A percentile compares a stretch with the other conserved stretches of the same genome.
These are phyloP conservation scores for Pocillopora damicornis DNA, from an alignment of 64 coral and sea anemone species.

Conservation along the genomic window DNA sequence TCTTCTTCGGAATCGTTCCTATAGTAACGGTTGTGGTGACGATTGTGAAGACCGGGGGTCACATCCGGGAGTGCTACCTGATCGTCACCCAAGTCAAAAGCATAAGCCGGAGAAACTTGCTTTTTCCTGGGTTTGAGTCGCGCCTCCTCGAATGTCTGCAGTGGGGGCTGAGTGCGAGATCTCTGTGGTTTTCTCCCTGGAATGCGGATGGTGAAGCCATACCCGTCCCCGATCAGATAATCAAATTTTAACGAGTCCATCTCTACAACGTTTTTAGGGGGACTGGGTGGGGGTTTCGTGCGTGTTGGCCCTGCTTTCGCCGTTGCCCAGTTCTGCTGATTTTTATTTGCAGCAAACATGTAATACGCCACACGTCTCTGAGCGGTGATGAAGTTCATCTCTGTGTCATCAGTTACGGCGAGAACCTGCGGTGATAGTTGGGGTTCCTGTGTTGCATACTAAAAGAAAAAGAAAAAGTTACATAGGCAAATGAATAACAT, in stretches of 20 bases:
- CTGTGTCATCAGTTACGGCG: slow-evolving; percentile 66
- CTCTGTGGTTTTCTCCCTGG: slow-evolving; percentile 32
- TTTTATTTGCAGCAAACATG: slow-evolving; percentile 57
- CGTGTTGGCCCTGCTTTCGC: neutral
- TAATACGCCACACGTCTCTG: slow-evolving; percentile 73
- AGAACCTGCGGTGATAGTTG: slow-evolving; percentile 16
- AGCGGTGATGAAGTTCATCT: slow-evolving; percentile 77
- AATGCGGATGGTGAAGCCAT: slow-evolving; percentile 73
- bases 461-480: neutral
- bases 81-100: neutral
- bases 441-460: slow-evolving; percentile 29
- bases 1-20: slow-evolving; percentile 5
- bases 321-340: slow-evolving; percentile 20
- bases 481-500: neutral
- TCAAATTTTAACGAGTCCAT: slow-evolving; percentile 78
- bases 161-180: neutral
- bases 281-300: neutral
- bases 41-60: neutral
- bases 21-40: neutral
- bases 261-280: neutral
- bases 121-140: neutral
- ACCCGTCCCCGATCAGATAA: slow-evolving; percentile 63
- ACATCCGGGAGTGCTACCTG: neutral
- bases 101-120: slow-evolving; percentile 5
- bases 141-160: slow-evolving; percentile 52